Base-by-base conservation (phyloP, 2,888 invertebrate genomes). In the Camponotus fellah region DNA sequence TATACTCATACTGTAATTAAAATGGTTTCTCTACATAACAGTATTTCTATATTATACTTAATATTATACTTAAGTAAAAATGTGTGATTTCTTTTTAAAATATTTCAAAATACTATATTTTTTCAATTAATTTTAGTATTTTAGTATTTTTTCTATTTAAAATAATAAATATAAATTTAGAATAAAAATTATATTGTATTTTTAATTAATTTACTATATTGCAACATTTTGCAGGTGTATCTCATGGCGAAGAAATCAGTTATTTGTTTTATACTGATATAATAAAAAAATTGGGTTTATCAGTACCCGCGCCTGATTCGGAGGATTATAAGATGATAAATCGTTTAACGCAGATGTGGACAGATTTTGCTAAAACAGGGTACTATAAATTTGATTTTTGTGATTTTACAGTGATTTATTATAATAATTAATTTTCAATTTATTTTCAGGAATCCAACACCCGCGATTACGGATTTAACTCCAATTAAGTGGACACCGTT, bases 371-470 rank as follows among this genome's bases (percentile, higher is more conserved):
- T 26, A 26, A 26, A 26, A 26, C 26, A 26, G 94, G 95, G 94
- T 93, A 37, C 6, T 3, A 26, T 26, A 34, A 32, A 37, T 21
- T 56, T 58, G 26, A 58, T 40, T 3, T 75, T 40, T 9, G 10
- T 14, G 17, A 37, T 6, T 26, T n/a, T 32, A 62, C 0, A 58
- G 0, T 32, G 2, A 14, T 3, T 3, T 10, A 12, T 37, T 6
- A 0, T n/a, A 12, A 46, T 65, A 21, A 76, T 66, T 66, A 49
- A 74, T 43, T 64, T 8, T 26, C 4, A 49, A 53, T 66, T 17
- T 82, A 26, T 60, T 88, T 2, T 4, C 62, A 94, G 94, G 4
- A 92, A 92, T 85, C 94, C 94, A 64, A 94, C 93, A 3, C 92
- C 93, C 3, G 69, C 58, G 2, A 64, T 46, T 17, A 89, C 92